These are phyloP conservation scores for Aphaenogaster floridana DNA, from an alignment of 1,140 invertebrate genomes.

Conservation along the genomic window DNA sequence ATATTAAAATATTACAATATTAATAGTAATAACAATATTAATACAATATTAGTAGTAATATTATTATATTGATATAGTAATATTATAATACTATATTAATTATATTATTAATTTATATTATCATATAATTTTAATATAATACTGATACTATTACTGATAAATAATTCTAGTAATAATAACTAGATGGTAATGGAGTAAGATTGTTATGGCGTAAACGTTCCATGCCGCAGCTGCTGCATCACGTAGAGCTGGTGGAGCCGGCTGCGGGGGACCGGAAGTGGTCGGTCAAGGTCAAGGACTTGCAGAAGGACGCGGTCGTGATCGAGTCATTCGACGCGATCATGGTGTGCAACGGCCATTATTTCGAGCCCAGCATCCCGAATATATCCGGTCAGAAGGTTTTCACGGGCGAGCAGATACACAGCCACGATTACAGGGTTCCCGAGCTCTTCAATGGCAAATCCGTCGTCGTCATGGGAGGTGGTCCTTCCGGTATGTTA, in stretches of 20 bases:
- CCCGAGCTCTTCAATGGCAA: slow-evolving; percentile 90
- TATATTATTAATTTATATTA: neutral
- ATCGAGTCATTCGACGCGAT: slow-evolving; percentile 91
- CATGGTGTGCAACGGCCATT: slow-evolving; percentile 95
- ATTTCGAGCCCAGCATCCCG: slow-evolving; percentile 90
- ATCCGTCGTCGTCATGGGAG: slow-evolving; percentile 93
- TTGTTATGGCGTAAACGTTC: neutral
- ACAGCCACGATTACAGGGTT: slow-evolving; percentile 95
- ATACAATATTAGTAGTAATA: too few species aligned
- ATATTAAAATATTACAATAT: neutral
- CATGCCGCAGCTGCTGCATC: slow-evolving; percentile 88
- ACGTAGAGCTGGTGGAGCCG: slow-evolving; percentile 89
- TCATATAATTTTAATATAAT: neutral
- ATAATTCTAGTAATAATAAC: neutral
- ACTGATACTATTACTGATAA: neutral
- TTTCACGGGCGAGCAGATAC: slow-evolving; percentile 91
- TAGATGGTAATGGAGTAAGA: neutral
- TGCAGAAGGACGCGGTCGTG: slow-evolving; percentile 86
- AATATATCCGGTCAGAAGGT: slow-evolving; percentile 88
- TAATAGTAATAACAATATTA: too few species aligned
- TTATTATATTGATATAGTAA: neutral
- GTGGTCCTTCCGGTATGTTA: slow-evolving; percentile 92
- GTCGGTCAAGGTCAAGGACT: slow-evolving; percentile 89
- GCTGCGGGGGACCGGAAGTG: slow-evolving; percentile 86
- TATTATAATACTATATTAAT: neutral